Evolutionary conservation across 2,113 vertebrate genomes (phyloP).

Genomic region (Oreochromis tanganicae): DNA sequence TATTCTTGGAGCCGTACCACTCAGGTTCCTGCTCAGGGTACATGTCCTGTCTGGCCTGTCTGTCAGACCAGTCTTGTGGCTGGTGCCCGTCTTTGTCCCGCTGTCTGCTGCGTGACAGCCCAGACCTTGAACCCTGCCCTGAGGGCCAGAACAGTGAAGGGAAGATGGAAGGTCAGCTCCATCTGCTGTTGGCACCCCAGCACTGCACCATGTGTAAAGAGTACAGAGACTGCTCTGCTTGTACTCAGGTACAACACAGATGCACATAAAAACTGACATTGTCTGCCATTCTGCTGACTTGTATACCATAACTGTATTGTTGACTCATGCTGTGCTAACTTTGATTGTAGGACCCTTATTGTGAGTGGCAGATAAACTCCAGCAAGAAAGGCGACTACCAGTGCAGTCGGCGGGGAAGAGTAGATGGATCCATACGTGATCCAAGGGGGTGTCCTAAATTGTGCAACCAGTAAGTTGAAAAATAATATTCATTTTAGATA

Average conservation of each 20-base stretch:
- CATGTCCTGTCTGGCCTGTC: constrained; percentile 83
- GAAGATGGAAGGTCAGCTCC: constrained; percentile 47
- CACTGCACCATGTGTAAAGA: constrained; percentile 87
- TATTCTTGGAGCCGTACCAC: constrained; percentile 77
- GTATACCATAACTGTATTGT: not conserved
- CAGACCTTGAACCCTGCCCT: constrained; percentile 62
- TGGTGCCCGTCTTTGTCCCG: constrained; percentile 79
- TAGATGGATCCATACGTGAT: constrained; percentile 79
- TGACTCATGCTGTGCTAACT: not conserved
- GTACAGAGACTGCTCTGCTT: constrained; percentile 85
- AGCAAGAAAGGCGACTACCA: constrained; percentile 86
- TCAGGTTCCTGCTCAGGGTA: constrained; percentile 78
- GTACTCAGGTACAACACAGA: constrained; percentile 74
- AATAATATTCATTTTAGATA: not conserved
- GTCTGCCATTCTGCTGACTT: not conserved
- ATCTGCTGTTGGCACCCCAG: constrained; percentile 80
- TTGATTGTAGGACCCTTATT: constrained; percentile 79
- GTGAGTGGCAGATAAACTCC: constrained; percentile 87
- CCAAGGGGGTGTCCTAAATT: constrained; percentile 78
- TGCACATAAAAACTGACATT: not conserved
- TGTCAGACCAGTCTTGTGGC: constrained; percentile 88
- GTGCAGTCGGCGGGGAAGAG: constrained; percentile 82
- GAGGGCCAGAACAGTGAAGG: constrained; percentile 40
- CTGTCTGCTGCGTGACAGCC: constrained; percentile 72
- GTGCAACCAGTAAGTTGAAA: constrained; percentile 82